phyloP scores from a whole-genome alignment of 2,888 invertebrate genomes.

The Synergus itoensis region DNA sequence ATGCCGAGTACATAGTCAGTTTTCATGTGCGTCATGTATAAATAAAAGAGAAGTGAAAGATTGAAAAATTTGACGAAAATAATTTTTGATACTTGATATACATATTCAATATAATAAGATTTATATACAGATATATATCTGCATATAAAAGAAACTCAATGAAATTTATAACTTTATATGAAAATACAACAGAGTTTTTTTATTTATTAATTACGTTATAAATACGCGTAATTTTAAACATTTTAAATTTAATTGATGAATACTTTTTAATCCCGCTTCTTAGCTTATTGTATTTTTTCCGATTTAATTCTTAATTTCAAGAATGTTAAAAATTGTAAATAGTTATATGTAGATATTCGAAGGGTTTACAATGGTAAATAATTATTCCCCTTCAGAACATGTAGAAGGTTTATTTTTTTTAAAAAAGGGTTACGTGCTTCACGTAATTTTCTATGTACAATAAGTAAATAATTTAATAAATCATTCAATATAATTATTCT shows the following conservation, averaged over 20 bases:
- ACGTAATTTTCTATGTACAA: too few relatives aligned
- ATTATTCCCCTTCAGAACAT: neutral
- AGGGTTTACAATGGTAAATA: neutral
- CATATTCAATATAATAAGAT: neutral
- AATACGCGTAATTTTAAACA: neutral
- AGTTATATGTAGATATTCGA: neutral
- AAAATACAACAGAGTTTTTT: too few relatives aligned
- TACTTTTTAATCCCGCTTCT: neutral
- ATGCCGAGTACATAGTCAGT: conserved; percentile 96
- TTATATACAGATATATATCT: too few relatives aligned
- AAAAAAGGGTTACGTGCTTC: too few relatives aligned
- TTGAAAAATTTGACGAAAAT: neutral
- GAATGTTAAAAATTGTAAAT: neutral
- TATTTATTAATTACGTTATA: neutral
- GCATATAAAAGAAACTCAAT: too few relatives aligned
- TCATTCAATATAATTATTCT: too few relatives aligned
- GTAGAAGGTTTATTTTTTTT: neutral
- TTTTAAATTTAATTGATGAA: neutral
- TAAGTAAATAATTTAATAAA: too few relatives aligned
- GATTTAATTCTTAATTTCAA: neutral
- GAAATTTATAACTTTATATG: too few relatives aligned
- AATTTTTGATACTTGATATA: neutral
- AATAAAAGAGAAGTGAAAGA: neutral
- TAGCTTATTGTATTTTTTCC: neutral
- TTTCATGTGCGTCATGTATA: conserved; percentile 87